Percentiles rank a stretch among this genome's conserved stretches.
Conservation (phyloP, 35 echinoderm and acorn worm genomes). For the Apostichopus japonicus region DNA sequence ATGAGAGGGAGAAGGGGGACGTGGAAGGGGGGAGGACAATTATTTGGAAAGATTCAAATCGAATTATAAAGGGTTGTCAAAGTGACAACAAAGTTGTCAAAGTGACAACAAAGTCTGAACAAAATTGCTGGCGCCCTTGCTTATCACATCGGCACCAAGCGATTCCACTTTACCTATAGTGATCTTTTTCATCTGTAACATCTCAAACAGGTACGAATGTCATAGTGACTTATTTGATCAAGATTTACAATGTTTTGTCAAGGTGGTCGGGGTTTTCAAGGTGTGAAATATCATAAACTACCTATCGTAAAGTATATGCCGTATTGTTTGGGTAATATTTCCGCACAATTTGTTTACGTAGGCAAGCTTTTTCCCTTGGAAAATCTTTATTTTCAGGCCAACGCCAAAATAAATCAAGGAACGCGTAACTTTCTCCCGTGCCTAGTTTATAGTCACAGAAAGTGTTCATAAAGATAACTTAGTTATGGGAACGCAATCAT, state of each 20-base stretch:
- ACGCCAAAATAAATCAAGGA: slow-evolving; percentile 14
- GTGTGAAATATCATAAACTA: slow-evolving; percentile 61
- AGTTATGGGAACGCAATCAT: slow-evolving; percentile 25
- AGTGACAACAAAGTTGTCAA: too few species aligned
- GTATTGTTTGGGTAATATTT: slow-evolving; percentile 58
- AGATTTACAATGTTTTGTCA: slow-evolving; percentile 43
- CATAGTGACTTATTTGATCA: slow-evolving; percentile 33
- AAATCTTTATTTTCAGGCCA: not conserved
- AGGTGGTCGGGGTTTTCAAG: slow-evolving; percentile 35
- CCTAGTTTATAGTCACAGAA: not conserved
- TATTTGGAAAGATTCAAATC: too few species aligned
- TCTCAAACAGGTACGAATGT: slow-evolving; percentile 26
- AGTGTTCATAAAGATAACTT: not conserved
- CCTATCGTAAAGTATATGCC: slow-evolving; percentile 10
- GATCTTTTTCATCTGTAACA: not conserved
- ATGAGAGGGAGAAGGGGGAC: too few species aligned
- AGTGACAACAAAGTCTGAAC: too few species aligned
- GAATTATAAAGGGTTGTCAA: too few species aligned
- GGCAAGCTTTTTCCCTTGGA: slow-evolving; percentile 4
- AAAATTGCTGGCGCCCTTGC: too few species aligned
- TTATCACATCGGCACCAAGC: too few species aligned
- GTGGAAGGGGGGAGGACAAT: too few species aligned
- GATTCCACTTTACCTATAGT: too few species aligned
- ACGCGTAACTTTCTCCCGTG: not conserved
- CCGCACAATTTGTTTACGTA: slow-evolving; percentile 47